Evolutionary conservation across 1,140 invertebrate species (phyloP).

Genomic region (Trichogramma pretiosum): DNA sequence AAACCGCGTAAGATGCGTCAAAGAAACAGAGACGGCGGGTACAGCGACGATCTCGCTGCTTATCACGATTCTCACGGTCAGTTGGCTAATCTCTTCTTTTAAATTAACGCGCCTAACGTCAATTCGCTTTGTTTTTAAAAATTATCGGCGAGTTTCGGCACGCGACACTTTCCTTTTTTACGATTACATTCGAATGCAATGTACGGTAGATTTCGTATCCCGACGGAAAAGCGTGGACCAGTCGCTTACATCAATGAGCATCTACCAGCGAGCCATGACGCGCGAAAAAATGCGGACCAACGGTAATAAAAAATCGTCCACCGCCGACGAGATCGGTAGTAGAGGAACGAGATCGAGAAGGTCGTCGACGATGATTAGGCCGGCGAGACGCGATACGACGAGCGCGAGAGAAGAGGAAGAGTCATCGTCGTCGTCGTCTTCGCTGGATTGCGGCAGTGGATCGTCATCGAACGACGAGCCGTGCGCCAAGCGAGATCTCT

Average conservation of each 20-base stretch:
- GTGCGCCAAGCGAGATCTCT: constrained; percentile 44
- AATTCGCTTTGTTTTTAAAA: no score
- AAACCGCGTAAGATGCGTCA: no score
- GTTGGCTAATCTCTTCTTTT: no score
- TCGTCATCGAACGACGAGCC: constrained; percentile 1
- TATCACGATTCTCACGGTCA: not conserved
- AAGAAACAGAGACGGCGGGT: not conserved
- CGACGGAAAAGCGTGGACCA: constrained; percentile 1
- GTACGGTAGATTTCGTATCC: not conserved
- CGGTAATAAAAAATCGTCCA: not conserved
- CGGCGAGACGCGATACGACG: not conserved
- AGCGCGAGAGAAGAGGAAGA: not conserved
- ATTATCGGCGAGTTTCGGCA: no score
- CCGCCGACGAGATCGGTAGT: not conserved
- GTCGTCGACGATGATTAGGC: not conserved
- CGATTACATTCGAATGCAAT: not conserved
- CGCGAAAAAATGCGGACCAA: constrained; percentile 24
- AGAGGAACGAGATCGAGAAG: not conserved
- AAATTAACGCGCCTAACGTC: no score
- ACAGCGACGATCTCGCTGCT: not conserved
- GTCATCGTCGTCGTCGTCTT: no score
- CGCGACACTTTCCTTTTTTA: not conserved
- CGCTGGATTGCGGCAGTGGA: not conserved
- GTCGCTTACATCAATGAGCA: constrained; percentile 22
- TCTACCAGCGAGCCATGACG: constrained; percentile 27